These are phyloP conservation scores for Zaprionus bogoriensis DNA, from an alignment of 2,888 invertebrate genomes.

Conservation along the genomic window DNA sequence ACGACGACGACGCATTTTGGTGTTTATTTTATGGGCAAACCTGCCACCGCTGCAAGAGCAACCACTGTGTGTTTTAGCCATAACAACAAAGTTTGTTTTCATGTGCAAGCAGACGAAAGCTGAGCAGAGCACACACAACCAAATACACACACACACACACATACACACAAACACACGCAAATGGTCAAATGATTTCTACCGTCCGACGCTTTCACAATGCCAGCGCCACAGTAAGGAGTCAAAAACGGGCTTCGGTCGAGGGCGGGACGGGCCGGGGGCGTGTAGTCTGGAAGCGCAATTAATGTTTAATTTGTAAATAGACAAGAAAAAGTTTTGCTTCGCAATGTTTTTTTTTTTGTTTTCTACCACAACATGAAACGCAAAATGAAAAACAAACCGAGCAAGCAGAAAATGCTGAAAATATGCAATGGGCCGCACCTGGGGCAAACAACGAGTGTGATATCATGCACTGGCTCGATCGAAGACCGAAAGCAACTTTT, in stretches of 20 bases:
- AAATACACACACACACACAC: slow-evolving; percentile 13
- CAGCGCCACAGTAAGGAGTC: slow-evolving; percentile 4
- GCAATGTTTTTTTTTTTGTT: slow-evolving; percentile 20
- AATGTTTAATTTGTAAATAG: slow-evolving; percentile 71
- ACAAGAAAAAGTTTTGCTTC: slow-evolving; percentile 67
- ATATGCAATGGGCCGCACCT: slow-evolving; percentile 53
- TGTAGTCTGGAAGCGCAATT: slow-evolving; percentile 51
- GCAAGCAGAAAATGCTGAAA: slow-evolving; percentile 29
- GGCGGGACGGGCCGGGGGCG: background rate
- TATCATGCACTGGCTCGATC: slow-evolving; percentile 34
- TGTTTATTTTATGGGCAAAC: slow-evolving; percentile 43
- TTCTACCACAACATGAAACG: slow-evolving; percentile 42
- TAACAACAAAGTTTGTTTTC: slow-evolving; percentile 60
- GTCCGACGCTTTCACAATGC: slow-evolving; percentile 70
- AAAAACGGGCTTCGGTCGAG: background rate
- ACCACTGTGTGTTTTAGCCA: slow-evolving; percentile 29
- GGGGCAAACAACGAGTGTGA: slow-evolving; percentile 21
- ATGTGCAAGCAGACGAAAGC: slow-evolving; percentile 62
- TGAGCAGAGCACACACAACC: slow-evolving; percentile 39
- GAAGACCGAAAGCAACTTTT: slow-evolving; percentile 30
- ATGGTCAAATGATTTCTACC: slow-evolving; percentile 75
- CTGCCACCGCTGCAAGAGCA: slow-evolving; percentile 46
- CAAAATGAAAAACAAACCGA: slow-evolving; percentile 43
- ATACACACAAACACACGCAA: slow-evolving; percentile 28
- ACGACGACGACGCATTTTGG: slow-evolving; percentile 24